Conservation (phyloP, 2,113 vertebrate species). For the Paralichthys olivaceus region DNA sequence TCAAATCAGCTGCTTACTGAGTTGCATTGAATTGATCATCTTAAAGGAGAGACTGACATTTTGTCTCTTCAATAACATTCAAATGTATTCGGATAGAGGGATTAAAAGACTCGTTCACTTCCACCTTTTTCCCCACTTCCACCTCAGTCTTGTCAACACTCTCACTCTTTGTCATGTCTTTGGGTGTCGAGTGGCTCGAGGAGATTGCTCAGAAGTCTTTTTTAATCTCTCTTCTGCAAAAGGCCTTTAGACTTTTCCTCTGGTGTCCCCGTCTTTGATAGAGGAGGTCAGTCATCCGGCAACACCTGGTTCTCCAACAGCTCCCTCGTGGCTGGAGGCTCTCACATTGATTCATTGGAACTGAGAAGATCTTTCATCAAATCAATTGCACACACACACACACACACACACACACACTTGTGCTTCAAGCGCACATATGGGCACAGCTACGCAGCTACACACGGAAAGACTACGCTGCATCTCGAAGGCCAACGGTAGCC, state of each 20-base stretch:
- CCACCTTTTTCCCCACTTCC: too few species aligned
- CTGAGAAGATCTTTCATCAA: conserved; percentile 36
- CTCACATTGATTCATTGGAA: conserved; percentile 42
- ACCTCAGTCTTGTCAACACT: conserved; percentile 24
- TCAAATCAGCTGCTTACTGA: too few species aligned
- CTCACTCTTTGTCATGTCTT: conserved; percentile 28
- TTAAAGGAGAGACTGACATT: too few species aligned
- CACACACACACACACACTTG: conserved; percentile 16
- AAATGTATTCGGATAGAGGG: too few species aligned
- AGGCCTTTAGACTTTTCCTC: conserved; percentile 17
- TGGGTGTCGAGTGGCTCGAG: conserved; percentile 13
- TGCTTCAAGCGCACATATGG: conserved; percentile 18
- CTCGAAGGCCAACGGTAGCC: conserved; percentile 39
- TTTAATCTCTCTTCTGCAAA: conserved; percentile 9
- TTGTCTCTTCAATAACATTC: too few species aligned
- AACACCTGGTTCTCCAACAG: conserved; percentile 59
- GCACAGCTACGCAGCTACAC: conserved; percentile 22
- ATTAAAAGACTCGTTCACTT: not conserved
- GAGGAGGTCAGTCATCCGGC: conserved; percentile 19
- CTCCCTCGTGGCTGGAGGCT: conserved; percentile 33
- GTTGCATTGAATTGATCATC: too few species aligned
- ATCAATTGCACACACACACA: not conserved
- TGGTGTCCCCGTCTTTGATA: conserved; percentile 11
- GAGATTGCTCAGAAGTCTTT: conserved; percentile 1
- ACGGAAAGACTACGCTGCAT: conserved; percentile 16